These are phyloP conservation scores for Phalanger gymnotis DNA, from an alignment of 2,797 vertebrate genomes.

Conservation along the genomic window DNA sequence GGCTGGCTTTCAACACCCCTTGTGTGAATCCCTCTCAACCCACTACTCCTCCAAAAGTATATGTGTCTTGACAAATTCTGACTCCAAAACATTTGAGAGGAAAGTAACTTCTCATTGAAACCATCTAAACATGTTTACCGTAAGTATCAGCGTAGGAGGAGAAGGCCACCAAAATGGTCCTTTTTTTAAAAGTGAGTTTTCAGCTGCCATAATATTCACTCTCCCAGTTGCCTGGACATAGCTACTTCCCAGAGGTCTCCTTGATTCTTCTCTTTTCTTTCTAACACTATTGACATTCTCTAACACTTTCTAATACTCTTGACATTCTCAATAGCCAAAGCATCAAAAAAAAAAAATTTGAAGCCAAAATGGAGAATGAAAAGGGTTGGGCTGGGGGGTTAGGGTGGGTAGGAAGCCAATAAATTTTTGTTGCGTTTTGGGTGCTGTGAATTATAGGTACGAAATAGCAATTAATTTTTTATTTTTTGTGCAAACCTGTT, in stretches of 20 bases:
- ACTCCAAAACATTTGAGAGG: constrained; percentile 19
- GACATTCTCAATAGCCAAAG: not conserved
- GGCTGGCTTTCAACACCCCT: not conserved
- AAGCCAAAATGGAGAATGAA: not conserved
- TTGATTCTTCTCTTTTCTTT: not conserved
- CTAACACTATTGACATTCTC: not conserved
- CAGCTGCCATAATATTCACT: not conserved
- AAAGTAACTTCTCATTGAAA: constrained; percentile 28
- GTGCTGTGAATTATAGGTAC: not conserved
- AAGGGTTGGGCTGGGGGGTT: not conserved
- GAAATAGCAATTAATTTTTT: not conserved
- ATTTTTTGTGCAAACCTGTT: not conserved
- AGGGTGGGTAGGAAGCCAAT: not conserved
- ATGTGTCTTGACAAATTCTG: not conserved
- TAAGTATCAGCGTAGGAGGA: not conserved
- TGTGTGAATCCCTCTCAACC: too few species aligned
- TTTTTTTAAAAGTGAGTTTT: not conserved
- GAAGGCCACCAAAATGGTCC: not conserved
- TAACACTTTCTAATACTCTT: not conserved
- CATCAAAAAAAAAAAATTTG: constrained; percentile 3
- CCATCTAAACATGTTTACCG: not conserved
- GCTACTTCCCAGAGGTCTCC: not conserved
- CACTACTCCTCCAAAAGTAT: not conserved
- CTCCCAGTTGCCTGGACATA: not conserved
- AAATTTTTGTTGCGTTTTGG: not conserved